Evolutionary conservation across 2,888 invertebrate genomes (phyloP).

Genomic region (Drosophila affinis): DNA sequence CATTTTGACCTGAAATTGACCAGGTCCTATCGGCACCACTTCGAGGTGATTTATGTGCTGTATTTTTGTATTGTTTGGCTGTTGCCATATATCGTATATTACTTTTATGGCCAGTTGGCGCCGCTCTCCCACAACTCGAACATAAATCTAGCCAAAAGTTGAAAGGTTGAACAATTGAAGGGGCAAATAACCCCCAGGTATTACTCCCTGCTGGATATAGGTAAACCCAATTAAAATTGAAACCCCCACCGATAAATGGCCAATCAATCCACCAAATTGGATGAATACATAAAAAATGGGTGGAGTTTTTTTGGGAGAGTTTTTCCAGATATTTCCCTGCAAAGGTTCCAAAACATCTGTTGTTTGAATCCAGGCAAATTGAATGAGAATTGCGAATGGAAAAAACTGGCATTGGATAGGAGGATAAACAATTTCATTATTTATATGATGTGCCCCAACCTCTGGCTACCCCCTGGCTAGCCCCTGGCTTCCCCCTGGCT

Average conservation of each 20-base stretch:
- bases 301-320: too few relatives aligned
- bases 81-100: conserved; percentile 16
- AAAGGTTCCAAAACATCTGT: not conserved
- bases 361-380: conserved; percentile 8
- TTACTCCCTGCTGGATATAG: conserved; percentile 1
- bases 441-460: conserved; percentile 35
- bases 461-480: too few relatives aligned
- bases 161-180: conserved; percentile 31
- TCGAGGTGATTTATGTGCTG: conserved; percentile 47
- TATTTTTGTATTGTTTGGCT: conserved; percentile 35
- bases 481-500: not conserved
- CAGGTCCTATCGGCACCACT: conserved; percentile 1
- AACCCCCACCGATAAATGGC: conserved; percentile 24
- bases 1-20: conserved; percentile 29
- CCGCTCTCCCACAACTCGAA: conserved; percentile 24
- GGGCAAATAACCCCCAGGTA: conserved; percentile 20
- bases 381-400: not conserved
- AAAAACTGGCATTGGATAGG: not conserved
- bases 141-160: conserved; percentile 34
- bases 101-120: conserved; percentile 40
- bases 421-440: conserved; percentile 40
- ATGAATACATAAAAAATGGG: conserved; percentile 23
- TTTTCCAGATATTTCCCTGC: conserved; percentile 13
- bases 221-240: conserved; percentile 35
- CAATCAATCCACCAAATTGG: conserved; percentile 27